phyloP scores from a whole-genome alignment of 2,888 invertebrate genomes.

The Drosophila kokeensis region DNA sequence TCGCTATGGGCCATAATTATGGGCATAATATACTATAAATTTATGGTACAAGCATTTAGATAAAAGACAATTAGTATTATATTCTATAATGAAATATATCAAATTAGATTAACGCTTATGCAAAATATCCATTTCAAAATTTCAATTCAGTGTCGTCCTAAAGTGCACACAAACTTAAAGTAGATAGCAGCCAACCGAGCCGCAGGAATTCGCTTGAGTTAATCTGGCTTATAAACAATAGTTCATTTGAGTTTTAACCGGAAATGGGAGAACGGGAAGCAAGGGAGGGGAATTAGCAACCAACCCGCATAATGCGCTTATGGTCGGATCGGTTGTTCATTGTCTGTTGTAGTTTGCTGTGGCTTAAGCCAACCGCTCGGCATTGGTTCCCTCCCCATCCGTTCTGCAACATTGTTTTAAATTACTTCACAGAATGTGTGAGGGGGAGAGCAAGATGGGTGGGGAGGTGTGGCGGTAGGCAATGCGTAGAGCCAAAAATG shows the following conservation, averaged over 20 bases:
- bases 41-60: too few species aligned
- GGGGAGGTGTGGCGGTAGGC: not conserved
- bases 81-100: not conserved
- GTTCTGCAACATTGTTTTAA: slow-evolving; percentile 41
- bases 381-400: not conserved
- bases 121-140: not conserved
- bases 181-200: slow-evolving; percentile 18
- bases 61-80: not conserved
- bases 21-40: not conserved
- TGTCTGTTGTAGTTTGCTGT: slow-evolving; percentile 45
- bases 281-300: slow-evolving; percentile 15
- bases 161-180: slow-evolving; percentile 14
- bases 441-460: too few species aligned
- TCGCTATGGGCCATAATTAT: not conserved
- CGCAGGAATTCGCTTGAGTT: slow-evolving; percentile 40
- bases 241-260: slow-evolving; percentile 67
- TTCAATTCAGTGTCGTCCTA: slow-evolving; percentile 1
- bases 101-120: not conserved
- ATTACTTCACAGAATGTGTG: slow-evolving; percentile 58
- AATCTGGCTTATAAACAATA: slow-evolving; percentile 73
- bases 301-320: slow-evolving; percentile 77
- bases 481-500: slow-evolving; percentile 70
- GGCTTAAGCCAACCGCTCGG: slow-evolving; percentile 33
- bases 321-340: slow-evolving; percentile 62
- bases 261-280: slow-evolving; percentile 1